A percentile compares a stretch with the other conserved stretches of the same genome.
Evolutionary conservation across 2,888 invertebrate genomes (phyloP).

Genomic region (Meganola albula): DNA sequence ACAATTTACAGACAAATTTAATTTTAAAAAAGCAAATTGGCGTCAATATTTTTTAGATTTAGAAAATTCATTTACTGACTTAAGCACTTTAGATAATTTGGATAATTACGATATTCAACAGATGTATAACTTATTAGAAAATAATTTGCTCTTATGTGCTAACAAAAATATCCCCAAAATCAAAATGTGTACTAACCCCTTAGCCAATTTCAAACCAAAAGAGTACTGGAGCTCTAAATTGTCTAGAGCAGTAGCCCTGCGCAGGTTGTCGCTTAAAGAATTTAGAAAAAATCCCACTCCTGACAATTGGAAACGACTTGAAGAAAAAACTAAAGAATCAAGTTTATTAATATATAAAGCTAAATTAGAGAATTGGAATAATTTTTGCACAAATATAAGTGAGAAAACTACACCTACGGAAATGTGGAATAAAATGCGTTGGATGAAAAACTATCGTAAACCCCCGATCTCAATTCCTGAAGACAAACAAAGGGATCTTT

Average conservation of each 20-base stretch:
- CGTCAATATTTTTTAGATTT: no score
- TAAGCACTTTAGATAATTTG: not conserved
- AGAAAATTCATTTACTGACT: no score
- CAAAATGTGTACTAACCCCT: not conserved
- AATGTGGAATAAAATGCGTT: constrained; percentile 1
- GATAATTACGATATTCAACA: not conserved
- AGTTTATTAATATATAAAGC: not conserved
- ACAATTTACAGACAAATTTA: no score
- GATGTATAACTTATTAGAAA: not conserved
- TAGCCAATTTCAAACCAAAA: constrained; percentile 3
- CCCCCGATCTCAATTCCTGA: not conserved
- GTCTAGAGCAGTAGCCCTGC: constrained; percentile 2
- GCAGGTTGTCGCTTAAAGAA: constrained; percentile 1
- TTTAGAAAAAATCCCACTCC: constrained; percentile 3
- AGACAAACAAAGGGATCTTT: not conserved
- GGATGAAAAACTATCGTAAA: not conserved
- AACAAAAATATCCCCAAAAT: not conserved
- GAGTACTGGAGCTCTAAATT: constrained; percentile 2
- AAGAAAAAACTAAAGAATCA: not conserved
- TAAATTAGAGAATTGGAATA: not conserved
- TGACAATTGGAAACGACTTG: not conserved
- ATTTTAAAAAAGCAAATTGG: constrained; percentile 1
- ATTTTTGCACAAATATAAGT: not conserved
- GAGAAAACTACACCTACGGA: not conserved
- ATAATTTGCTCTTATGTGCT: not conserved